A percentile compares a stretch with the other conserved stretches of the same genome.
Conservation (phyloP, 2,888 invertebrate species). For the Cecidostiba fungosa region DNA sequence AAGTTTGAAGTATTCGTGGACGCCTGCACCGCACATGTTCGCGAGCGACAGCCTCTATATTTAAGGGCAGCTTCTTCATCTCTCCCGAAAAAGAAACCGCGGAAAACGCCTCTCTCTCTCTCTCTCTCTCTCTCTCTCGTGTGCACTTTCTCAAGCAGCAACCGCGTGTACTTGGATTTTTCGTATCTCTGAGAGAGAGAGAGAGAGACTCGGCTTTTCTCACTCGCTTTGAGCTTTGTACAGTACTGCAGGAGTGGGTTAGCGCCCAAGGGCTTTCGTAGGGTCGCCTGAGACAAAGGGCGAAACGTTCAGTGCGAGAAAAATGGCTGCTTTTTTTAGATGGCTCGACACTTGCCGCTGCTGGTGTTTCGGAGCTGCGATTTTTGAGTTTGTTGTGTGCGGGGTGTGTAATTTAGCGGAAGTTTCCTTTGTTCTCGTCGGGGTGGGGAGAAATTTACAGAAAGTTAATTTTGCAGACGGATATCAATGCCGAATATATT, state of each 20-base stretch:
- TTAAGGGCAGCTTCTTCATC: conserved; percentile 1
- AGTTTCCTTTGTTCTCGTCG: not conserved
- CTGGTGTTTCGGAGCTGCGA: not conserved
- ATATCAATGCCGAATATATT: too few species aligned
- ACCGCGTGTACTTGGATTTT: conserved; percentile 8
- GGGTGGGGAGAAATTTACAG: too few species aligned
- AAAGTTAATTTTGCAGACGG: too few species aligned
- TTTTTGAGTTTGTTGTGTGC: not conserved
- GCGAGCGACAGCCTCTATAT: not conserved
- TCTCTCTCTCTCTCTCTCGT: not conserved
- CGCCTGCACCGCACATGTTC: not conserved
- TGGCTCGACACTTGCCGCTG: not conserved
- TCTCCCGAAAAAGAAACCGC: conserved; percentile 6
- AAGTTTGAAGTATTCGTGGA: not conserved
- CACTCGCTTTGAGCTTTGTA: not conserved
- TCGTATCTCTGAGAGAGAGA: not conserved
- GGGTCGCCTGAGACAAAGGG: conserved; percentile 28
- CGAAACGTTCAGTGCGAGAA: not conserved
- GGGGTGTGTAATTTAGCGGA: not conserved
- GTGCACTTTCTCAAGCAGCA: conserved; percentile 10
- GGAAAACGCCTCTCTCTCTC: conserved; percentile 10
- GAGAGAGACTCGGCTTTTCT: not conserved
- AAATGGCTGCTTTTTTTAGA: not conserved
- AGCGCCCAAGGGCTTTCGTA: conserved; percentile 27
- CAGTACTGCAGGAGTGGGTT: conserved; percentile 20